Evolutionary conservation across 2,888 invertebrate genomes (phyloP).

Genomic region (Zygaena filipendulae): DNA sequence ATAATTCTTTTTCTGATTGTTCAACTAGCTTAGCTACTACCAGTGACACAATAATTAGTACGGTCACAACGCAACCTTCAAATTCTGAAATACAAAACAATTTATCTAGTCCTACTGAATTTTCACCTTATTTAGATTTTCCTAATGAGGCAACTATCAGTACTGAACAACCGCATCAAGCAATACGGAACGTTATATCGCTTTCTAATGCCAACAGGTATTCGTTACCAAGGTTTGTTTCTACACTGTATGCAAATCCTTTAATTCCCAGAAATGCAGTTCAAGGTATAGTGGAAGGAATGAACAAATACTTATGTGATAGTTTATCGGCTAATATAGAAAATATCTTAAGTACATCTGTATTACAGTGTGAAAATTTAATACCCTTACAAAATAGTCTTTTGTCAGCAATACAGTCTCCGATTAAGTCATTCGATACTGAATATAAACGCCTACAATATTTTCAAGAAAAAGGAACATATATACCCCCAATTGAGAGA

Average conservation of each 20-base stretch:
- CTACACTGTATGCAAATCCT: slow-evolving; percentile 9
- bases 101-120: too few species aligned
- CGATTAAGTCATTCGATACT: neutral
- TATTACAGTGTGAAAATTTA: neutral
- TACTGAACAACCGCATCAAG: too few species aligned
- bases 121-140: too few species aligned
- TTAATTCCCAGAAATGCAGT: slow-evolving; percentile 9
- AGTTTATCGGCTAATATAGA: slow-evolving; percentile 1
- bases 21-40: too few species aligned
- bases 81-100: too few species aligned
- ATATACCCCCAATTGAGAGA: neutral
- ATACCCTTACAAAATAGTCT: neutral
- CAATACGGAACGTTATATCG: too few species aligned
- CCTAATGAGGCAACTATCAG: too few species aligned
- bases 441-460: neutral
- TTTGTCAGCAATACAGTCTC: neutral
- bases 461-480: neutral
- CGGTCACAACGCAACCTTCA: too few species aligned
- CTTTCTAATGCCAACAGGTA: slow-evolving; percentile 1
- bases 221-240: slow-evolving; percentile 2
- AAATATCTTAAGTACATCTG: neutral
- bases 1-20: neutral
- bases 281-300: slow-evolving; percentile 2
- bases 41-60: too few species aligned
- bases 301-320: neutral